phyloP scores from a whole-genome alignment of 1,140 invertebrate genomes.

The Panagrolaimus sp. region DNA sequence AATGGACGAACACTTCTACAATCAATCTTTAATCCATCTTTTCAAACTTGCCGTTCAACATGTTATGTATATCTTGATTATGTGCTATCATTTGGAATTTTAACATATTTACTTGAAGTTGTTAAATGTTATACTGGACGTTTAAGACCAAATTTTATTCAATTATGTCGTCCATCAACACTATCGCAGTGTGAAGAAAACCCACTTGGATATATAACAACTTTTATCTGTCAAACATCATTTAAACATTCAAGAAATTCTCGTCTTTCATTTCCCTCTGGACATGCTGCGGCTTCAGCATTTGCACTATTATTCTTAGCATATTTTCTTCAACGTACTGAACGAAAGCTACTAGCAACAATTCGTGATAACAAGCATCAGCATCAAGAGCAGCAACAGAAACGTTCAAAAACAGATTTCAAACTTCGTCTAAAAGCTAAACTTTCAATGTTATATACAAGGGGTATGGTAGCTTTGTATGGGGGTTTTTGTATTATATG shows the following conservation, averaged over 20 bases:
- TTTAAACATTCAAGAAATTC: constrained; percentile 19
- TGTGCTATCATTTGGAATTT: constrained; percentile 11
- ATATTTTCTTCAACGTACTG: constrained; percentile 9
- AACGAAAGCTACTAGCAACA: too few relatives aligned
- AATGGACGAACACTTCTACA: neutral
- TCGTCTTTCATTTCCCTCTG: constrained; percentile 20
- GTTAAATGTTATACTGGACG: constrained; percentile 20
- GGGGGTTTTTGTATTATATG: constrained; percentile 17
- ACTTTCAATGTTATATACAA: neutral
- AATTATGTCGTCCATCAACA: constrained; percentile 19
- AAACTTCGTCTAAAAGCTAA: neutral
- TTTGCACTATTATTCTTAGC: constrained; percentile 23
- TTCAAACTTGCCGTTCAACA: constrained; percentile 2
- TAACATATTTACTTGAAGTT: constrained; percentile 16
- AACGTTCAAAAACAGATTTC: neutral
- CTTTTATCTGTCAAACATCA: constrained; percentile 15
- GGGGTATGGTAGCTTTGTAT: neutral
- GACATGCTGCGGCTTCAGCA: constrained; percentile 19
- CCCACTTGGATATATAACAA: neutral
- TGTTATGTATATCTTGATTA: constrained; percentile 20
- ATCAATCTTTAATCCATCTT: neutral
- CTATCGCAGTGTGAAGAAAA: constrained; percentile 9
- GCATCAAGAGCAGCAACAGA: too few relatives aligned
- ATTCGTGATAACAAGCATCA: too few relatives aligned
- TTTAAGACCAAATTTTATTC: constrained; percentile 21